phyloP scores from a whole-genome alignment of 2,888 invertebrate species.

The Megaustenia siamemsis region DNA sequence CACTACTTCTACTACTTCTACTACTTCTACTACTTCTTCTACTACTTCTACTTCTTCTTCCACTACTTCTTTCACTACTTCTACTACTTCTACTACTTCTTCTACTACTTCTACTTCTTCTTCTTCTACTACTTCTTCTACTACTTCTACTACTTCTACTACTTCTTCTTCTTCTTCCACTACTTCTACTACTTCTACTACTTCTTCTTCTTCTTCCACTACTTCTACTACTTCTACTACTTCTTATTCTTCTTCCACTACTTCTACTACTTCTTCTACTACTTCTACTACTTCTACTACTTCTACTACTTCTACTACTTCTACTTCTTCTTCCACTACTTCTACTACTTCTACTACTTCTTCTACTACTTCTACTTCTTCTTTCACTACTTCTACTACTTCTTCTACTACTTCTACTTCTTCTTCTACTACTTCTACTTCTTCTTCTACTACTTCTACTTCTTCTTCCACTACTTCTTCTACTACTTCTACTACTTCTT shows the following conservation, averaged over 20 bases:
- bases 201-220: too few relatives aligned
- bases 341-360: too few relatives aligned
- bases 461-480: too few relatives aligned
- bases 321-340: constrained; percentile 3
- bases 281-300: too few relatives aligned
- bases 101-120: too few relatives aligned
- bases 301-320: not conserved
- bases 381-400: not conserved
- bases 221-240: constrained; percentile 1
- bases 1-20: not conserved
- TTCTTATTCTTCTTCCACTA: constrained; percentile 16
- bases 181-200: too few relatives aligned
- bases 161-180: not conserved
- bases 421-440: too few relatives aligned
- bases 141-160: too few relatives aligned
- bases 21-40: not conserved
- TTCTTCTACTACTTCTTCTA: too few relatives aligned
- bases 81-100: too few relatives aligned
- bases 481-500: too few relatives aligned
- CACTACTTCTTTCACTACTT: not conserved
- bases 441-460: too few relatives aligned
- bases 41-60: not conserved
- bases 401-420: not conserved
- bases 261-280: not conserved
- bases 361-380: not conserved